phyloP scores from a whole-genome alignment of 2,113 vertebrate genomes.

The Clarias macrocephalus region DNA sequence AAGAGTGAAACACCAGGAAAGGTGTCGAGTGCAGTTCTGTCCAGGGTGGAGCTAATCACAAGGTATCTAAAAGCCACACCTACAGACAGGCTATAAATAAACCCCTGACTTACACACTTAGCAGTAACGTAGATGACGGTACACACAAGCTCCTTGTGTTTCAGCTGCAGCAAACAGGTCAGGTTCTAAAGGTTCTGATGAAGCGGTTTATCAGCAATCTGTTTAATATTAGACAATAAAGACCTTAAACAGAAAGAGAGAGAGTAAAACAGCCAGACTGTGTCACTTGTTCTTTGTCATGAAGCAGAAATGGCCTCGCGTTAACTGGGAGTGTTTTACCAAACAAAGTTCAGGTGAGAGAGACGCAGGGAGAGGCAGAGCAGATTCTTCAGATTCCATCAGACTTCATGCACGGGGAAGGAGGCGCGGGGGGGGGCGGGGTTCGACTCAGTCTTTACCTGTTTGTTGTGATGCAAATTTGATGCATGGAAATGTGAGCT shows the following conservation, averaged over 20 bases:
- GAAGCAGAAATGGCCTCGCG: too few species aligned
- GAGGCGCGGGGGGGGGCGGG: rapidly evolving
- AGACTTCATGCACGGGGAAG: background rate
- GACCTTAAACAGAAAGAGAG: background rate
- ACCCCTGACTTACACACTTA: background rate
- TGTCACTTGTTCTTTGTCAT: background rate
- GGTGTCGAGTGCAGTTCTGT: background rate
- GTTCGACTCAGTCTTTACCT: background rate
- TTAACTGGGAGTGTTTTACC: background rate
- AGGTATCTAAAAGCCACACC: background rate
- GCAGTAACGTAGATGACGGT: background rate
- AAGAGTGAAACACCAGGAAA: background rate
- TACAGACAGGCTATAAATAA: background rate
- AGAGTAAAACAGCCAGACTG: background rate
- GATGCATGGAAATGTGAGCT: background rate
- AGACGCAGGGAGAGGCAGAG: background rate
- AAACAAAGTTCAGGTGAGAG: background rate
- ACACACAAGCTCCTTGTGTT: background rate
- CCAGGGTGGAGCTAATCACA: background rate
- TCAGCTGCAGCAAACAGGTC: background rate
- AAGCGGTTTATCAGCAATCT: background rate
- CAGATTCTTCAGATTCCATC: background rate
- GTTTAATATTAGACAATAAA: background rate
- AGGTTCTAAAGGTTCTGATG: background rate
- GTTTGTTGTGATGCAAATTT: background rate